Conservation (phyloP, 2,797 vertebrate genomes). For the Rhodeus uyekii region DNA sequence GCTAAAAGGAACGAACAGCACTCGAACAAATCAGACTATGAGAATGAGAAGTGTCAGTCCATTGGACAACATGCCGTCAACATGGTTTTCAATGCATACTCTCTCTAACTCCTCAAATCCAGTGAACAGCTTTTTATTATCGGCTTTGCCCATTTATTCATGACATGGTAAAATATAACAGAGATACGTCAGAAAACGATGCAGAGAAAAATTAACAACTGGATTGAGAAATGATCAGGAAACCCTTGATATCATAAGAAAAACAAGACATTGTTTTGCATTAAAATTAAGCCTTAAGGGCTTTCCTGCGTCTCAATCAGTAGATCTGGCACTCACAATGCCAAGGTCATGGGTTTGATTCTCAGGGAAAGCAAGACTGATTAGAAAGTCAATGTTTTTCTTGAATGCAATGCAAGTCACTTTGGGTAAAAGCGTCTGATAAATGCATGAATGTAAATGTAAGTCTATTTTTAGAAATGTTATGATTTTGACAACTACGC, state of each 20-base stretch:
- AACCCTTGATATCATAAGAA: neutral
- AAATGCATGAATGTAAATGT: too few relatives aligned
- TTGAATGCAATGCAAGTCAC: too few relatives aligned
- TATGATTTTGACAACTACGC: too few relatives aligned
- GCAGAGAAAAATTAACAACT: neutral
- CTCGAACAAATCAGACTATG: slow-evolving; percentile 60
- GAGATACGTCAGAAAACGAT: neutral
- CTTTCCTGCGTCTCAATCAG: too few relatives aligned
- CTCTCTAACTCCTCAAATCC: neutral
- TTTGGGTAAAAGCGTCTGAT: too few relatives aligned
- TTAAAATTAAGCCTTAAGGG: neutral
- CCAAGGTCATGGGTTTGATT: too few relatives aligned
- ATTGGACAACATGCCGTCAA: slow-evolving; percentile 64
- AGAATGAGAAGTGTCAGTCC: slow-evolving; percentile 73
- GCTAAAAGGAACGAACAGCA: slow-evolving; percentile 64
- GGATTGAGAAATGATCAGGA: neutral
- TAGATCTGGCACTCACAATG: too few relatives aligned
- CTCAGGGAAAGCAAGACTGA: too few relatives aligned
- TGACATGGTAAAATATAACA: neutral
- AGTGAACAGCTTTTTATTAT: neutral
- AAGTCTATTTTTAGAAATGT: too few relatives aligned
- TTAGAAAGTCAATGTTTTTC: too few relatives aligned
- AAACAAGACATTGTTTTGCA: neutral
- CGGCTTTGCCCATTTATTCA: neutral
- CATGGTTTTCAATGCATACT: neutral